These are phyloP conservation scores for Timema cristinae DNA, from an alignment of 2,888 invertebrate genomes.

Conservation along the genomic window DNA sequence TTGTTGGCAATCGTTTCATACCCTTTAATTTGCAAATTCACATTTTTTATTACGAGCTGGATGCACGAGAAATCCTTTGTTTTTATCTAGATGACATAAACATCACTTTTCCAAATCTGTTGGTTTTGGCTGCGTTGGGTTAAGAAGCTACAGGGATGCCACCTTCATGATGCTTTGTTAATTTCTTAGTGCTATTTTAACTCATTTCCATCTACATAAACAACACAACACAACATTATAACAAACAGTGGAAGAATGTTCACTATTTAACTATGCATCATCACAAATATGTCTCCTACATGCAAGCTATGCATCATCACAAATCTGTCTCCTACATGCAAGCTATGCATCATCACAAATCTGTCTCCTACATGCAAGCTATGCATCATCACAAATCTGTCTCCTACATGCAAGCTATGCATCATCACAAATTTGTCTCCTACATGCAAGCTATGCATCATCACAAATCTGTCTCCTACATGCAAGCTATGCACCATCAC, in stretches of 20 bases:
- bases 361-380: too few relatives aligned
- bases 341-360: too few relatives aligned
- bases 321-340: too few relatives aligned
- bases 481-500: too few relatives aligned
- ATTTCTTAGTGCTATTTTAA: background rate
- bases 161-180: background rate
- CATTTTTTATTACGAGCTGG: background rate
- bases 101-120: background rate
- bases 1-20: background rate
- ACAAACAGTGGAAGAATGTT: background rate
- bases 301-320: too few relatives aligned
- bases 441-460: too few relatives aligned
- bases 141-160: background rate
- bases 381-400: too few relatives aligned
- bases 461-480: too few relatives aligned
- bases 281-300: background rate
- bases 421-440: too few relatives aligned
- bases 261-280: background rate
- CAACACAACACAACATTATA: background rate
- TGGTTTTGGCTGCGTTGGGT: conserved; percentile 1
- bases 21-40: background rate
- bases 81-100: background rate
- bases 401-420: too few relatives aligned
- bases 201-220: background rate
- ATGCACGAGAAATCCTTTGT: background rate